phyloP scores from a whole-genome alignment of 2,888 invertebrate species.

The Coelogynopora nodosa region DNA sequence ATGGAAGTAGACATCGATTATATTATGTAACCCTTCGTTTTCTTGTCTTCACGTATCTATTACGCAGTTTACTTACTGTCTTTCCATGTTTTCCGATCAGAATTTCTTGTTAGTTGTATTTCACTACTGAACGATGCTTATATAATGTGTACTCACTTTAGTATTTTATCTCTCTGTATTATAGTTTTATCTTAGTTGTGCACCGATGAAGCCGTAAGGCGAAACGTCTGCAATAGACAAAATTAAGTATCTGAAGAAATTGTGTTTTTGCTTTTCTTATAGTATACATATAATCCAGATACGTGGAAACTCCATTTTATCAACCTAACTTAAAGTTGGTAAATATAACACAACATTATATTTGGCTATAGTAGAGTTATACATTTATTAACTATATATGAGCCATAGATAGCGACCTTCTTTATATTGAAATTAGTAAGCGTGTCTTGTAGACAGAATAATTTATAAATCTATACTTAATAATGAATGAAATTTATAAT shows the following conservation, averaged over 20 bases:
- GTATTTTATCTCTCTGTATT: background rate
- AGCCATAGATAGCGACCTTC: too few species aligned
- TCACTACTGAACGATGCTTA: background rate
- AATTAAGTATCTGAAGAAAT: background rate
- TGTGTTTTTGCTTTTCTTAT: background rate
- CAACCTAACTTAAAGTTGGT: too few species aligned
- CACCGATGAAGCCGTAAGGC: background rate
- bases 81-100: background rate
- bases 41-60: background rate
- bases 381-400: too few species aligned
- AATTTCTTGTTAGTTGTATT: background rate
- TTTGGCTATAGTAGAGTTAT: too few species aligned
- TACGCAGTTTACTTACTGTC: background rate
- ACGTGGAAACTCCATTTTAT: too few species aligned
- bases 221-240: background rate
- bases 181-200: background rate
- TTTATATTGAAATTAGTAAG: too few species aligned
- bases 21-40: background rate
- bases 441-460: too few species aligned
- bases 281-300: too few species aligned
- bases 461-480: too few species aligned
- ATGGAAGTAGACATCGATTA: background rate
- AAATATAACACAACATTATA: too few species aligned
- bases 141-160: background rate
- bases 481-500: too few species aligned